Evolutionary conservation across 2,797 vertebrate genomes (phyloP), one percentile per base, ranked within the genome.

Genomic region (Bradypodion pumilum): DNA sequence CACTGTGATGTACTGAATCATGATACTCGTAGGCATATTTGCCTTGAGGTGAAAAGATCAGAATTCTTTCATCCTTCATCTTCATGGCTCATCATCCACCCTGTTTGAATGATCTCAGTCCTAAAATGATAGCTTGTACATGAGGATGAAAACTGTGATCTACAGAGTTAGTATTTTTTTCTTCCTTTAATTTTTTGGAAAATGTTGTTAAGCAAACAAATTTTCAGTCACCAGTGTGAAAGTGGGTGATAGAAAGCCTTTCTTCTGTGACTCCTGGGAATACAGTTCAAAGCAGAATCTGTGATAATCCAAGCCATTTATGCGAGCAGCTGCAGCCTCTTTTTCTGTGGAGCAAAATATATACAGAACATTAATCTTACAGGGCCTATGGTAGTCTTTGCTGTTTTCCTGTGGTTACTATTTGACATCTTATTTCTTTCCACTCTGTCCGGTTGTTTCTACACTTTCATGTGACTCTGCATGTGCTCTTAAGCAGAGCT

Each of bases 81-180:
- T 82, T 83, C 23, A 0, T 19, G 59, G 56, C 46, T 90, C 8
- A 3, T 81, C 68, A 42, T 73, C 56, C 1, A 81, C 75, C 25
- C 56, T 3, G 52, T 77, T 56, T 75, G 74, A 59, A 66, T 37
- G 16, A 80, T 86, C n/a, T 63, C 65, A 88, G 32, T 65, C 56
- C 70, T 80, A 78, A 59, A 74, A 85, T 79, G 76, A 49, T 69
- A 74, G 0, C n/a, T 81, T 75, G 49, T 75, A 81, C 32, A 63
- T 49, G 60, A 72, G 59, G 23, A 78, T 0, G 15, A 91, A 85
- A 52, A 44, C 88, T 90, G 91, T 79, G 72, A 84, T 86, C 84
- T 42, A 85, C 21, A 73, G 52, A 44, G 25, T 85, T 74, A 46
- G 27, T n/a, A 27, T n/a, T 37, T 27, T 52, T 59, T 56, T 44